Conservation (phyloP, 2,113 vertebrate genomes). For the Ptychochromis oligacanthus region DNA sequence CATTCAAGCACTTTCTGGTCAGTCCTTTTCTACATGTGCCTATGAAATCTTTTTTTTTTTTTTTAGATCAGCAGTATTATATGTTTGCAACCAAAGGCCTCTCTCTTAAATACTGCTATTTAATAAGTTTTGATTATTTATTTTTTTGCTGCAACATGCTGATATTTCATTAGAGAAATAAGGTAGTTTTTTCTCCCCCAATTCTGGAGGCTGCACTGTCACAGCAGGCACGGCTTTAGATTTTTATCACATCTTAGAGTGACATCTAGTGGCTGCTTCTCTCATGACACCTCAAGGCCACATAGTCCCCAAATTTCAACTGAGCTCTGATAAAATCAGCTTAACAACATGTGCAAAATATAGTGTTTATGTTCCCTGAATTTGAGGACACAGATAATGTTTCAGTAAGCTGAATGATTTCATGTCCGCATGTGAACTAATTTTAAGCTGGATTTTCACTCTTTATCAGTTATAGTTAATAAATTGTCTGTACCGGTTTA, state of each 20-base stretch:
- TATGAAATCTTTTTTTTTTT: too few relatives aligned
- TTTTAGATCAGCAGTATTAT: neutral
- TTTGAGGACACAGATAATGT: neutral
- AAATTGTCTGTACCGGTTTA: neutral
- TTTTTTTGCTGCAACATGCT: neutral
- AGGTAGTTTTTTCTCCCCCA: neutral
- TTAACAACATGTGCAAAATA: neutral
- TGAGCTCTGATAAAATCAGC: neutral
- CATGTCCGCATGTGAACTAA: neutral
- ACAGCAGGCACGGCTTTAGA: neutral
- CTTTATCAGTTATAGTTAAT: too few relatives aligned
- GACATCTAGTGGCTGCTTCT: slow-evolving; percentile 76
- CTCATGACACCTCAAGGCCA: neutral
- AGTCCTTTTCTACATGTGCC: too few relatives aligned
- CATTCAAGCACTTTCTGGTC: neutral
- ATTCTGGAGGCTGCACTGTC: neutral
- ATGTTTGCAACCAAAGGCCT: neutral
- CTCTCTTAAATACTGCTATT: neutral
- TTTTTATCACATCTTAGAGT: slow-evolving; percentile 68
- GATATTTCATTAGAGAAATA: neutral
- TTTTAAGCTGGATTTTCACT: neutral
- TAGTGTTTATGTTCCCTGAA: neutral
- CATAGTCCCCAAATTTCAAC: neutral
- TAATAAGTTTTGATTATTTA: neutral
- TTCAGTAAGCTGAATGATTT: neutral